Evolutionary conservation across 2,797 vertebrate genomes (phyloP).

Genomic region (Anomalospiza imberbis): DNA sequence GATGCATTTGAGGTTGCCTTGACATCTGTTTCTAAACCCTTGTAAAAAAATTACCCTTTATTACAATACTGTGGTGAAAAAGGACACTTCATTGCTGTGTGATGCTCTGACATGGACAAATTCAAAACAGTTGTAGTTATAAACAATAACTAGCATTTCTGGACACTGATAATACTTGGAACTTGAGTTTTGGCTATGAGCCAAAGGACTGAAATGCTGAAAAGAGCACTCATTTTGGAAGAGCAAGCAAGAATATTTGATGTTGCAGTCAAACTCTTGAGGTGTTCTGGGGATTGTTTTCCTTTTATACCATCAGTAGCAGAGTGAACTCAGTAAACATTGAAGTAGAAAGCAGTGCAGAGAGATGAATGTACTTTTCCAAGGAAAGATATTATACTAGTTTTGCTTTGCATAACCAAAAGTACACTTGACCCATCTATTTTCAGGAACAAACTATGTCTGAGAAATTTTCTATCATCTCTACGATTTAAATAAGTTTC

Average conservation of each 20-base stretch:
- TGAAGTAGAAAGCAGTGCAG: not conserved
- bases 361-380: not conserved
- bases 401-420: not conserved
- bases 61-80: not conserved
- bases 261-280: not conserved
- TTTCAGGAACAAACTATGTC: not conserved
- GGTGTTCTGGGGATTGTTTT: not conserved
- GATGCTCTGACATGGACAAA: not conserved
- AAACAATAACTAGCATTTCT: not conserved
- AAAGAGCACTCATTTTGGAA: not conserved
- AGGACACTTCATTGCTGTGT: not conserved
- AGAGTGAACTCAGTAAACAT: not conserved
- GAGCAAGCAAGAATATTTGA: not conserved
- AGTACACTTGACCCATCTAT: not conserved
- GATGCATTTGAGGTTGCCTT: not conserved
- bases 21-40: not conserved
- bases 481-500: not conserved
- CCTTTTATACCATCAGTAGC: not conserved
- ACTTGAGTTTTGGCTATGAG: not conserved
- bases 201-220: not conserved
- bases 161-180: not conserved
- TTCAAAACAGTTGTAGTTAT: not conserved
- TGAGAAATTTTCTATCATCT: not conserved
- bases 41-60: not conserved
- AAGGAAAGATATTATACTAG: not conserved